phyloP scores from a whole-genome alignment of 2,888 invertebrate species.

The Chaetogeoica ovagalla region DNA sequence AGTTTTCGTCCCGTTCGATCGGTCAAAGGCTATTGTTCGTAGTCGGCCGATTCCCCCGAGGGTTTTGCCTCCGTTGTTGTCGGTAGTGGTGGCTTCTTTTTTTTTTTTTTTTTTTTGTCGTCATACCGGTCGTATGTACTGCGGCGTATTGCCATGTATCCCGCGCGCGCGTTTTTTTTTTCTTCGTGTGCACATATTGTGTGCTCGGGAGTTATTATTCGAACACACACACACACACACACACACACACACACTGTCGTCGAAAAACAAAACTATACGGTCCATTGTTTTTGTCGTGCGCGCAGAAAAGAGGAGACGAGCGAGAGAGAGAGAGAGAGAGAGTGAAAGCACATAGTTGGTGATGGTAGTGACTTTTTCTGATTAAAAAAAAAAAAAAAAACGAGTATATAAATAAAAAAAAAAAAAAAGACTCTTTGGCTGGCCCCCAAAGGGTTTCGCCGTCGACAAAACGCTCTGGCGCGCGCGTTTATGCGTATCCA shows the following conservation, averaged over 20 bases:
- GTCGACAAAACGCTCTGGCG: background rate
- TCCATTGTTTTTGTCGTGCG: slow-evolving; percentile 23
- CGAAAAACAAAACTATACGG: slow-evolving; percentile 35
- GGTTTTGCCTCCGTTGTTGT: background rate
- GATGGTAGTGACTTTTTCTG: slow-evolving; percentile 36
- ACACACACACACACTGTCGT: too few species aligned
- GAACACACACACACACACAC: too few species aligned
- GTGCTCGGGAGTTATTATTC: slow-evolving; percentile 37
- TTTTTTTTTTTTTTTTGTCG: slow-evolving; percentile 4
- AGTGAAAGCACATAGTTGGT: too few species aligned
- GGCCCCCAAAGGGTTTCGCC: slow-evolving; percentile 41
- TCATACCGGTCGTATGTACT: slow-evolving; percentile 18
- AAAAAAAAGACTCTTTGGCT: background rate
- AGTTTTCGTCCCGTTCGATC: slow-evolving; percentile 47
- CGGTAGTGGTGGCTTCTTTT: too few species aligned
- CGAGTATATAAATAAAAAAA: too few species aligned
- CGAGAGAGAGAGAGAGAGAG: background rate
- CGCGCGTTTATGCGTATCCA: background rate
- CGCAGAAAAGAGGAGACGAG: slow-evolving; percentile 1
- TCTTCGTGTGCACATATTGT: background rate
- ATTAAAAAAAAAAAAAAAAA: too few species aligned
- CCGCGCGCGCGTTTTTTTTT: too few species aligned
- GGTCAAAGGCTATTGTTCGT: slow-evolving; percentile 50
- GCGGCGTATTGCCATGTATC: background rate
- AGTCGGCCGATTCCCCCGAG: slow-evolving; percentile 12